phyloP scores from a whole-genome alignment of 2,113 vertebrate species.

The Callipepla californica region DNA sequence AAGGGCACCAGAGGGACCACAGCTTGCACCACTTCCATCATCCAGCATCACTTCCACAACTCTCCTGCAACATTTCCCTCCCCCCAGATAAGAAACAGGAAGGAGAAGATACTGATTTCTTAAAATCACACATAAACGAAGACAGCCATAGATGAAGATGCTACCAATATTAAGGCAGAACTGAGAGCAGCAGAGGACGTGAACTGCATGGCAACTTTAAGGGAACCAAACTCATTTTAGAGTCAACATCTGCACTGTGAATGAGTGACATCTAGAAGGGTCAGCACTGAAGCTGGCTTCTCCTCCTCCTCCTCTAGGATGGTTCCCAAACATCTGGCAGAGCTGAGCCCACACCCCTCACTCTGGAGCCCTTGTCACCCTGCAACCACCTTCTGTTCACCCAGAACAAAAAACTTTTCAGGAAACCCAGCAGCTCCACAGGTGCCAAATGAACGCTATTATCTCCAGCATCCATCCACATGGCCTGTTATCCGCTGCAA shows the following conservation, averaged over 20 bases:
- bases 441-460: accelerated
- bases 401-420: neutral
- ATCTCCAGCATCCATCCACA: neutral
- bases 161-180: neutral
- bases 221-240: neutral
- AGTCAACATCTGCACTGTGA: neutral
- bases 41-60: neutral
- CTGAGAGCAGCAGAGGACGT: neutral
- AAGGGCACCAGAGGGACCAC: neutral
- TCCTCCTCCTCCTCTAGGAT: neutral
- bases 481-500: neutral
- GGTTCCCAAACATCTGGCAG: neutral
- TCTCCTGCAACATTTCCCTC: accelerated
- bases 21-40: neutral
- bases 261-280: neutral
- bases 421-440: neutral
- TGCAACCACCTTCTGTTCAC: neutral
- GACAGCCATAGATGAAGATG: neutral
- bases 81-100: neutral
- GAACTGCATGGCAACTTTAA: neutral
- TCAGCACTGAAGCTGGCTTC: neutral
- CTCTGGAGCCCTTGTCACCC: neutral
- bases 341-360: neutral
- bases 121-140: neutral
- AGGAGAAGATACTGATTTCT: neutral